Base-by-base conservation (phyloP, 2,113 vertebrate species). In the Sisor rabdophorus region DNA sequence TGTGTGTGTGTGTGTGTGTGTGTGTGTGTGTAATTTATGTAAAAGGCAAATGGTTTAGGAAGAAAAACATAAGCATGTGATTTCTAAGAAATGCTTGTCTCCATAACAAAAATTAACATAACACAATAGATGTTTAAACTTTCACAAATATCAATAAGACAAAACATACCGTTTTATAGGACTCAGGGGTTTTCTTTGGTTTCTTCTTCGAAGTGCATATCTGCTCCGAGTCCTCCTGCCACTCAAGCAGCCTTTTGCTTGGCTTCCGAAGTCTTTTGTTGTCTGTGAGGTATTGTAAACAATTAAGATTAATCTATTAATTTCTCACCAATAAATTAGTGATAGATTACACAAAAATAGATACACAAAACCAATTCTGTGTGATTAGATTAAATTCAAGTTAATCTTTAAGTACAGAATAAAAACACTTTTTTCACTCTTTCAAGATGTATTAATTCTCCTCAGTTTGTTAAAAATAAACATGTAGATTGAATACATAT, bases 181-280 rank as follows among this genome's bases (percentile, higher is more conserved):
- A 87, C 63, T 94, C 93, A 52, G 89, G 85, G 76, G 84, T 80
- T 83, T 90, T 96, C 89, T 91, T 96, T 74, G 91, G 89, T 80
- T 95, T 96, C 88, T 95, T 98, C 93, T 95, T 96, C 48, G 93
- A 88, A 79, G 92, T 87, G 89, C 94, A 95, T 87, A 95, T 93
- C 78, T 96, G 93, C 87, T 96, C 94, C 76, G 93, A 96, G 63
- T 95, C 95, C 87, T 96, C 95, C 44, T 92, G 90, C 70, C 94
- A 96, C 80, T 96, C 95, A 80, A 96, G 86, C 81, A 95, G 92
- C 87, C 96, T 90, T 87, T 96, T 98, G 84, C 95, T 97, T 15
- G 96, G 95, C 90, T 95, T 98, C 81, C 95, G 94, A 76, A 93
- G 94, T 55, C 95, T 93, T 83, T 98, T 99, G 86, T 92, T 95